Conservation (phyloP, 1,140 invertebrate species). For the Dinoponera quadriceps region DNA sequence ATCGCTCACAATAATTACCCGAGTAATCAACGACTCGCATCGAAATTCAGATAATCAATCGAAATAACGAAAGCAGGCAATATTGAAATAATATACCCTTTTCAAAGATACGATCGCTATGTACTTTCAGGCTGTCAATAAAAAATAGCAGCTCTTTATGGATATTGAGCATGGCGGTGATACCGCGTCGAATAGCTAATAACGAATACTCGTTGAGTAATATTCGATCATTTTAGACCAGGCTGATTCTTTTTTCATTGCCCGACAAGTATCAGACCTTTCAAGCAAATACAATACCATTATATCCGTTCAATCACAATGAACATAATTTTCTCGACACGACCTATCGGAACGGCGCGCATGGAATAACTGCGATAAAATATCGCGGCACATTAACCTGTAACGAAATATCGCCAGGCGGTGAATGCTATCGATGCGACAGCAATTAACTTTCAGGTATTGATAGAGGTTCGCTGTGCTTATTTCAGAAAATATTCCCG, state of each 20-base stretch:
- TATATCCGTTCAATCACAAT: conserved; percentile 15
- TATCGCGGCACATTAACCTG: conserved; percentile 48
- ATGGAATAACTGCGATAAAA: conserved; percentile 58
- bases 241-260: conserved; percentile 11
- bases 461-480: conserved; percentile 51
- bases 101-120: background rate
- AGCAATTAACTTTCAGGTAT: conserved; percentile 62
- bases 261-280: conserved; percentile 18
- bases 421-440: conserved; percentile 40
- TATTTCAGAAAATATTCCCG: conserved; percentile 62
- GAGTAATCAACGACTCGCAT: no score
- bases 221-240: background rate
- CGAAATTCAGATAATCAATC: no score
- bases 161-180: background rate
- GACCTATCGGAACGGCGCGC: background rate
- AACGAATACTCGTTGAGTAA: background rate
- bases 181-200: conserved; percentile 6
- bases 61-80: no score
- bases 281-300: conserved; percentile 1
- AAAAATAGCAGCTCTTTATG: background rate
- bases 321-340: conserved; percentile 46
- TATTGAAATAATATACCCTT: no score
- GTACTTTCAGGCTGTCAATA: background rate
- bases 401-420: conserved; percentile 58
- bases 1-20: no score